Evolutionary conservation across 2,797 vertebrate species (phyloP), one percentile per base, ranked within the genome.

Genomic region (Melanotaenia nigrans): DNA sequence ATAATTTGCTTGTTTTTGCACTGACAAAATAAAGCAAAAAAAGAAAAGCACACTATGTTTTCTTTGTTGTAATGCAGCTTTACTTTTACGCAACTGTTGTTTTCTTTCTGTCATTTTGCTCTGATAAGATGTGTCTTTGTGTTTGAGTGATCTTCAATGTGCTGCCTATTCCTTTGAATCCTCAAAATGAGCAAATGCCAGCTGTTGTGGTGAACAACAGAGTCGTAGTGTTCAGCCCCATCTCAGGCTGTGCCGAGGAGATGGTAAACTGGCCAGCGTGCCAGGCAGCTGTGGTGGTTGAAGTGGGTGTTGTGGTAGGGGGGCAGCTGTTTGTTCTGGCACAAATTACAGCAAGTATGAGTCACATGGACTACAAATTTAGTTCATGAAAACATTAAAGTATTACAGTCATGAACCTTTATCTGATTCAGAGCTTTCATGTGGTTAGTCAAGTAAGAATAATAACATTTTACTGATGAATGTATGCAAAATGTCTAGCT

Each of bases 141-240:
- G 35, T 66, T 66, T 42, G 1, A 12, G 67, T 22, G 59, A 18
- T 49, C 22, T 10, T 49, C 24, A 54, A 45, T 28, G 70, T 60
- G 70, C 32, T 54, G 68, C 68, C 45, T 64, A 42, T 67, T 75
- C 81, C 3, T 53, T 68, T 36, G 16, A 47, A 80, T 83, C 35
- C 6, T 73, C 56, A 33, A 71, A 71, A 72, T 24, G 62, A 83
- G 69, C 12, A 71, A 75, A 49, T 45, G 74, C 45, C 83, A 74
- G 83, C 71, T 85, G 81, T 33, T 65, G 81, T 65, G 57, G 20
- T 4, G 72, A 82, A 90, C 85, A 89, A 91, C 65, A 7, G 73
- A 78, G 77, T 25, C 30, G n/a, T 11, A 76, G 85, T 87, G 53
- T 66, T 79, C 68, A 2, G 70, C 58, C 73, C 83, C 25, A 53